Evolutionary conservation across 1,140 invertebrate genomes (phyloP).

Genomic region (Saccostrea cuccullata): DNA sequence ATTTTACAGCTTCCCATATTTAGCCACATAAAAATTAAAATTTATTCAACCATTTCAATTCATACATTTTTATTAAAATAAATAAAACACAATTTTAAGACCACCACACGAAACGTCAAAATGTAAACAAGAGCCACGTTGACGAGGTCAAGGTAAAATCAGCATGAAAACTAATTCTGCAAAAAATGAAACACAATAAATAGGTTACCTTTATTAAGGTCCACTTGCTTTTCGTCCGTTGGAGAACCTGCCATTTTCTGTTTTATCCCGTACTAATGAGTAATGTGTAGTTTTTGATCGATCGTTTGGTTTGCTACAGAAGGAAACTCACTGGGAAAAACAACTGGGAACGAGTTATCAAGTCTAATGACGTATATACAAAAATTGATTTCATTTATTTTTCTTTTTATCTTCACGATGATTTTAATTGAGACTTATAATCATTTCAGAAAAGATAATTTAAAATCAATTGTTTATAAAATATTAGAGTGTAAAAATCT

Average conservation of each 20-base stretch:
- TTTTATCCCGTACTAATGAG: slow-evolving; percentile 15
- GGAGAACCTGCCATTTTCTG: slow-evolving; percentile 31
- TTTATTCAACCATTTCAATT: too few relatives aligned
- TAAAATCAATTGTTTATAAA: too few relatives aligned
- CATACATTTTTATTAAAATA: too few relatives aligned
- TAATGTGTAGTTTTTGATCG: not conserved
- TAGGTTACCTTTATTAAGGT: slow-evolving; percentile 9
- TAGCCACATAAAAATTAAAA: too few relatives aligned
- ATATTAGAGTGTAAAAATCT: too few relatives aligned
- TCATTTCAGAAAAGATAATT: too few relatives aligned
- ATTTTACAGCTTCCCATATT: too few relatives aligned
- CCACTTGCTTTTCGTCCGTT: slow-evolving; percentile 17
- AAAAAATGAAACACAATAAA: not conserved
- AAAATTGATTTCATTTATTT: not conserved
- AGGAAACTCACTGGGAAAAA: not conserved
- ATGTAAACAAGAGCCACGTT: slow-evolving; percentile 33
- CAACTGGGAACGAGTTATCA: slow-evolving; percentile 13
- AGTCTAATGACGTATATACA: not conserved
- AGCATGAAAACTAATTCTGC: not conserved
- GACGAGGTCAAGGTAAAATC: slow-evolving; percentile 27
- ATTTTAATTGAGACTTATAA: not conserved
- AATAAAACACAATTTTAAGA: not conserved
- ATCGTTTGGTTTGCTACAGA: slow-evolving; percentile 6
- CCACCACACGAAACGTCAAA: not conserved
- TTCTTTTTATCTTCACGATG: not conserved